phyloP scores from a whole-genome alignment of 1,140 invertebrate species.

The Dendrolimus punctatus region DNA sequence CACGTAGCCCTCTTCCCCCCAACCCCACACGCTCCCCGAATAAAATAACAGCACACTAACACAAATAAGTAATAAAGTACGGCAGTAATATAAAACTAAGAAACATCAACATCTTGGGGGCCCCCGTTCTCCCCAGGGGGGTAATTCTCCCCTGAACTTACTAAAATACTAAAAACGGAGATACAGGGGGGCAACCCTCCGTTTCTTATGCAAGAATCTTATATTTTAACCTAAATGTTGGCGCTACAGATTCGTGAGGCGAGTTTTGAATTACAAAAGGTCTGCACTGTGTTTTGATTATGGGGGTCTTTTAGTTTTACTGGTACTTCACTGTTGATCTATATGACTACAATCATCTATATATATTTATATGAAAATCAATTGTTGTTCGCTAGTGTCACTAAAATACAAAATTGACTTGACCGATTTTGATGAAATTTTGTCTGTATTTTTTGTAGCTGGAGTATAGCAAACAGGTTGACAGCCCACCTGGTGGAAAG shows the following conservation, averaged over 20 bases:
- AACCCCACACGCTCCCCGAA: conserved; percentile 34
- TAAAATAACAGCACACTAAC: conserved; percentile 40
- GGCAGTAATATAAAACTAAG: conserved; percentile 70
- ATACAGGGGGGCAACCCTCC: conserved; percentile 47
- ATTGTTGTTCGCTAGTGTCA: too few species aligned
- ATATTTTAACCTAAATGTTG: conserved; percentile 70
- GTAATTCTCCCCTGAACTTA: conserved; percentile 64
- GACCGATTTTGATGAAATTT: too few species aligned
- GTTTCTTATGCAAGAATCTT: conserved; percentile 69
- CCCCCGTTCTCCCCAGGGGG: conserved; percentile 23
- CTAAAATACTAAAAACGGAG: conserved; percentile 71
- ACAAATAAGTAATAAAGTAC: conserved; percentile 68
- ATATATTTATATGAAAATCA: too few species aligned
- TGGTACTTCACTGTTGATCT: too few species aligned
- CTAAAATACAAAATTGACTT: too few species aligned
- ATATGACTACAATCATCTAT: too few species aligned
- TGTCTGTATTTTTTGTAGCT: too few species aligned
- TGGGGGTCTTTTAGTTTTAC: too few species aligned
- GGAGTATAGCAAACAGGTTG: too few species aligned
- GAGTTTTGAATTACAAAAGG: conserved; percentile 12
- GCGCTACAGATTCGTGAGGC: conserved; percentile 24
- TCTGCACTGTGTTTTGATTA: conserved; percentile 3
- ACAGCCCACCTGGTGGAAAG: too few species aligned
- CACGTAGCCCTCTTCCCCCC: conserved; percentile 16
- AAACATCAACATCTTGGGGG: conserved; percentile 68